phyloP scores from a whole-genome alignment of 2,888 invertebrate species.

The Odiellus spinosus region DNA sequence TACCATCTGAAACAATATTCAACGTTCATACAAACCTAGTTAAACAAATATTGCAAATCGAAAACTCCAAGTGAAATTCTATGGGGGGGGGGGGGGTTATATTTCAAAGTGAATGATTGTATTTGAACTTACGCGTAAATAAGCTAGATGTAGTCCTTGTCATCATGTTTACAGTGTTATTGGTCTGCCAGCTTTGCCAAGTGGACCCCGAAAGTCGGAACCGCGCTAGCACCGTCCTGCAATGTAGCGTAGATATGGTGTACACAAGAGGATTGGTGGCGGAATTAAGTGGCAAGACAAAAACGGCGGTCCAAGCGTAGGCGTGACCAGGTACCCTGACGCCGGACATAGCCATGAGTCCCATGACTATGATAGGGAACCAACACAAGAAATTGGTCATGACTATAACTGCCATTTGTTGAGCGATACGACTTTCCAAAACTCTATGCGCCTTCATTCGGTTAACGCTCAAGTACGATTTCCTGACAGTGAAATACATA shows the following conservation, averaged over 20 bases:
- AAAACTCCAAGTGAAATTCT: no score
- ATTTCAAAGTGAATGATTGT: no score
- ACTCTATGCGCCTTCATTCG: constrained; percentile 28
- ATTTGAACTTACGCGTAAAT: no score
- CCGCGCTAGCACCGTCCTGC: no score
- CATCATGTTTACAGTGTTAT: no score
- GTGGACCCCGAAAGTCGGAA: no score
- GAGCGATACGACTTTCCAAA: constrained; percentile 30
- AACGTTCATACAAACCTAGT: no score
- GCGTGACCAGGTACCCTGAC: constrained; percentile 19
- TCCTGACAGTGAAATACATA: constrained; percentile 36
- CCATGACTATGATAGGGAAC: constrained; percentile 35
- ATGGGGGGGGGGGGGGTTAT: no score
- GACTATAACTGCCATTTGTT: constrained; percentile 37
- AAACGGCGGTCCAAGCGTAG: constrained; percentile 26
- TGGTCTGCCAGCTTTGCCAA: no score
- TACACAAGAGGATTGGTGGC: constrained; percentile 25
- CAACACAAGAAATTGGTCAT: constrained; percentile 38
- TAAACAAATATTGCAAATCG: no score
- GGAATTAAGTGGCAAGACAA: constrained; percentile 24
- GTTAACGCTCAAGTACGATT: constrained; percentile 24
- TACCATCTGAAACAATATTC: no score
- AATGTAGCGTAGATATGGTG: constrained; percentile 18
- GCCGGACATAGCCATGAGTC: constrained; percentile 22
- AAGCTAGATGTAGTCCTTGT: no score